A percentile compares a stretch with the other conserved stretches of the same genome.
phyloP scores from a whole-genome alignment of 2,888 invertebrate species.

The Temnothorax unifasciatus region DNA sequence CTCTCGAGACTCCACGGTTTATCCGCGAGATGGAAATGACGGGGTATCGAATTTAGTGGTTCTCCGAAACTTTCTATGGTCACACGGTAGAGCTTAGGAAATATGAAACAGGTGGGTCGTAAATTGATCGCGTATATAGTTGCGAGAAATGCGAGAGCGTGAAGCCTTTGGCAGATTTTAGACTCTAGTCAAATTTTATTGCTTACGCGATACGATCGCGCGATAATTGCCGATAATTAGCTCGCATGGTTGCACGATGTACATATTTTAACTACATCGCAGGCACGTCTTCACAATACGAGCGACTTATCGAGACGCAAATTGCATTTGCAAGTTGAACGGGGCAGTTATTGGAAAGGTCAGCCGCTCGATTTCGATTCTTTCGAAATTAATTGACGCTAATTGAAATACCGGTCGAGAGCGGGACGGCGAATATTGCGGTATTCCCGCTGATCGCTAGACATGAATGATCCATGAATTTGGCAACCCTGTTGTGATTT shows the following conservation, averaged over 20 bases:
- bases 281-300: background rate
- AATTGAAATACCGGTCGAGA: conserved; percentile 18
- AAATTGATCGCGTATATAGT: background rate
- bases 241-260: conserved; percentile 10
- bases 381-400: conserved; percentile 30
- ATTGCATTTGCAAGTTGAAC: conserved; percentile 11
- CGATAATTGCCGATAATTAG: conserved; percentile 26
- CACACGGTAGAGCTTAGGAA: background rate
- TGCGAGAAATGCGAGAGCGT: background rate
- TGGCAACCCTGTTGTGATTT: conserved; percentile 23
- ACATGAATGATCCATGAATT: conserved; percentile 29
- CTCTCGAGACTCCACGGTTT: conserved; percentile 26
- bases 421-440: background rate
- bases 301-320: conserved; percentile 6
- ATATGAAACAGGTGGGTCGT: conserved; percentile 7
- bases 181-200: conserved; percentile 9
- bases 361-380: conserved; percentile 2
- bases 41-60: conserved; percentile 33
- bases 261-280: background rate
- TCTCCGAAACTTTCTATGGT: conserved; percentile 18
- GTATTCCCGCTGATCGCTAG: background rate
- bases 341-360: conserved; percentile 12
- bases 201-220: background rate
- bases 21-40: conserved; percentile 32
- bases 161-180: background rate